Base-by-base conservation (phyloP, 2,888 invertebrate genomes). In the Syrphus vitripennis region DNA sequence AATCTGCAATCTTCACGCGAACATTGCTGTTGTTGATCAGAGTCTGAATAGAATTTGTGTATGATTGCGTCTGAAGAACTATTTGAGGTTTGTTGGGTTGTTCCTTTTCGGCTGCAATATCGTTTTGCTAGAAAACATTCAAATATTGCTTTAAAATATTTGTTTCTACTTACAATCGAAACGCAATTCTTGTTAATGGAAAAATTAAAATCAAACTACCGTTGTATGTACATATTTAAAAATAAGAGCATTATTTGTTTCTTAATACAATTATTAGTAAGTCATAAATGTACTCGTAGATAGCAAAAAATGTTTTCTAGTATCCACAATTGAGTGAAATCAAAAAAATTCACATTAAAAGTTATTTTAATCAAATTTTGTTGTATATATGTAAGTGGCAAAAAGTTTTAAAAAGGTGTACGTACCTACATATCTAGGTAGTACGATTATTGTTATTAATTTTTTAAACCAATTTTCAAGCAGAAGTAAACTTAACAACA, bases 1-100 rank as follows among this genome's bases (percentile, higher is more conserved):
- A 93, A 93, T 97, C 97, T 75, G 97, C 97, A 88, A 97, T 96
- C 93, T 97, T 97, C 16, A 96, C 95, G 89, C 94, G 94, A 77
- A 96, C 94, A 90, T 95, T 94, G 78, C 90, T 91, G 88, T 92
- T 92, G 88, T 92, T 92, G 80, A 93, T 91, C 77, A 93, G 88
- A 88, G 91, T 90, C 87, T 92, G 92, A 88, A 92, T 92, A 83
- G 92, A 90, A 89, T 92, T 92, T 87, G 92, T 91, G 87, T 92
- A 92, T 84, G 90, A 91, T 88, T 91, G 91, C 70, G 89, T 90
- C 88, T 90, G 90, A 88, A 91, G 90, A 90, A 91, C 90, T 87
- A 90, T 90, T 89, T 90, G 90, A 88, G 88, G 74, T 89, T 90
- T 90, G 19, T 59, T 65, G 16, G 61, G 40, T 48, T 72, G 65